A percentile compares a stretch with the other conserved stretches of the same genome.
phyloP scores from a whole-genome alignment of 2,888 invertebrate genomes.

The Pharmacophagus antenor region DNA sequence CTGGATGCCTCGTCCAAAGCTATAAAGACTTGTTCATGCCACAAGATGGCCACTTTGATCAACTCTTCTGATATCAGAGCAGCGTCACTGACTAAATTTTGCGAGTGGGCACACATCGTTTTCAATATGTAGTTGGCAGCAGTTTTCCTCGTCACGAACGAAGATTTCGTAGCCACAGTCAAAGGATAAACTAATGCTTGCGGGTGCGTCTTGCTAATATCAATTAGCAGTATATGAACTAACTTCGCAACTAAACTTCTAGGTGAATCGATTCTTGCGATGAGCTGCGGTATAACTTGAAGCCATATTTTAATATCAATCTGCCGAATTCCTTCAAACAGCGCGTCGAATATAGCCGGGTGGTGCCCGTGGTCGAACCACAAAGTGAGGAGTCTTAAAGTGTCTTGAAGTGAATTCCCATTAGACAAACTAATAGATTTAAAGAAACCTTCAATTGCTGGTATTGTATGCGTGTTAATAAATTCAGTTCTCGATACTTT shows the following conservation, averaged over 20 bases:
- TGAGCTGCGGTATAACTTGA: conserved; percentile 99
- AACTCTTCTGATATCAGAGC: conserved; percentile 97
- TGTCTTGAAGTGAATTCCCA: conserved; percentile 97
- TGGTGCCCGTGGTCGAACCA: conserved; percentile 99
- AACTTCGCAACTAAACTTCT: conserved; percentile 92
- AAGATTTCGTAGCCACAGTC: conserved; percentile 97
- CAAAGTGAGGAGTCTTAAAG: conserved; percentile 93
- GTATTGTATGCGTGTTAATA: conserved; percentile 86
- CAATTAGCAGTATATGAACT: conserved; percentile 95
- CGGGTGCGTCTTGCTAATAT: conserved; percentile 98
- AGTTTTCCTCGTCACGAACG: conserved; percentile 88
- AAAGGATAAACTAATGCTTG: conserved; percentile 98
- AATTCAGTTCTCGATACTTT: conserved; percentile 69
- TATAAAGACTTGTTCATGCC: conserved; percentile 94
- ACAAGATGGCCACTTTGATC: conserved; percentile 98
- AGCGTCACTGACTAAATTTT: conserved; percentile 95
- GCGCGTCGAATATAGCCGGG: conserved; percentile 94
- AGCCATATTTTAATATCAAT: conserved; percentile 99
- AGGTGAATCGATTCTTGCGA: conserved; percentile 98
- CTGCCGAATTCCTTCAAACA: conserved; percentile 93
- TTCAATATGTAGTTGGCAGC: conserved; percentile 97
- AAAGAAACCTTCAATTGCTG: conserved; percentile 97
- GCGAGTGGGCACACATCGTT: conserved; percentile 96
- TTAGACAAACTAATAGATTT: conserved; percentile 95
- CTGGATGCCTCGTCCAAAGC: conserved; percentile 96